Base-by-base conservation (phyloP, 2,888 invertebrate species). In the Drosophila eohydei region DNA sequence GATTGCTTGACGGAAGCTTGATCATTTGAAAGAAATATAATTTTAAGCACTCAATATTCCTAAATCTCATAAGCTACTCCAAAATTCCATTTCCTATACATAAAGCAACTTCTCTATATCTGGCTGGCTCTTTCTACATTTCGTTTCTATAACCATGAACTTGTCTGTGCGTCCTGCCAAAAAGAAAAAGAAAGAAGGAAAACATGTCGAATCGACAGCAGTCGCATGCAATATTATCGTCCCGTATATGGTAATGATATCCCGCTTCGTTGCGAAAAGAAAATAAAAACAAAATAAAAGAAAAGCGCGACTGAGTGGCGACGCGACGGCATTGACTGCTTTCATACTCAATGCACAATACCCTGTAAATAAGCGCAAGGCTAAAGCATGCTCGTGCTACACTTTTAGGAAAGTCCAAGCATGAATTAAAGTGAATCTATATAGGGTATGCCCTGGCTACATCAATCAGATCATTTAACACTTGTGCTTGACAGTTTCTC, bases 201-300 rank as follows among this genome's bases (percentile, higher is more conserved):
- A 51, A 62, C 50, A 32, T 57, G 43, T 63, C 26, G 73, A 74
- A 76, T 83, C 81, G 81, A 72, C 74, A 64, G 70, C 56, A 59
- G 63, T 43, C 61, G 57, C 76, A 74, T 81, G 83, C 88, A 82
- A 74, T 73, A 80, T 70, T 71, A 64, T 54, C 80, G 81, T 74
- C 71, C 62, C 71, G 58, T 76, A 38, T 79, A 89, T 90, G 90
- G 81, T 90, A 89, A 90, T 90, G 86, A 90, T 87, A 83, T 90
- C 81, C 90, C 87, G 73, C 78, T 79, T 71, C 63, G 63, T 3
- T n/a, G 28, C 59, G 55, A 56, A 43, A 52, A 3, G 30, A 60
- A 68, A 67, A 58, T 57, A 46, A 67, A 68, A 79, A 64, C 48
- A 66, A 69, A 67, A 64, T 65, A 75, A 64, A 46, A 62, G 66